phyloP scores from a whole-genome alignment of 2,113 vertebrate genomes.

The Bubo blakistoni region DNA sequence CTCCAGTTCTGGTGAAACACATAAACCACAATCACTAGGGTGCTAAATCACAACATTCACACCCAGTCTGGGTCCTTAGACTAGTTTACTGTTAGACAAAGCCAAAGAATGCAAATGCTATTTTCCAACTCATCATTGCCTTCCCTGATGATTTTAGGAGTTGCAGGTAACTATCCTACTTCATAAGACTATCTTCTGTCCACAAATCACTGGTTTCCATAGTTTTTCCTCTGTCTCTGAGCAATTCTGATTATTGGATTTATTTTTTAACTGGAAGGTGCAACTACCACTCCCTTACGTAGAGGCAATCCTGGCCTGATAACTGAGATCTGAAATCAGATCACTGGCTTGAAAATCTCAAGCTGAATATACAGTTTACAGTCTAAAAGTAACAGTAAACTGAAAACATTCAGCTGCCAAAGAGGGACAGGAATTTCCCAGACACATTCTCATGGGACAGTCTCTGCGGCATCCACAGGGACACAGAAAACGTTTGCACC shows the following conservation, averaged over 20 bases:
- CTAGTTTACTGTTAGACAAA: not conserved
- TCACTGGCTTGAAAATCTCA: not conserved
- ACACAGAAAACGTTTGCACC: not conserved
- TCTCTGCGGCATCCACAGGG: not conserved
- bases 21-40: not conserved
- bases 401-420: not conserved
- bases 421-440: not conserved
- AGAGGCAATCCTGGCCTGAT: not conserved
- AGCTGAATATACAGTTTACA: not conserved
- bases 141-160: not conserved
- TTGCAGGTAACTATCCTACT: not conserved
- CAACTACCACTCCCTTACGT: not conserved
- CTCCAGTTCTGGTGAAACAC: not conserved
- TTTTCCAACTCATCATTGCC: not conserved
- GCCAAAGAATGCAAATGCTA: not conserved
- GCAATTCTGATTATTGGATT: not conserved
- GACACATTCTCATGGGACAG: not conserved
- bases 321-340: not conserved
- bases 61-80: not conserved
- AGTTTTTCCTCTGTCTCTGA: not conserved
- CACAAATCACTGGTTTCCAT: not conserved
- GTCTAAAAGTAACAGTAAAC: not conserved
- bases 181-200: not conserved
- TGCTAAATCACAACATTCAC: not conserved
- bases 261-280: not conserved